phyloP scores from a whole-genome alignment of 1,140 invertebrate species.

The Brevipalpus yothersi region DNA sequence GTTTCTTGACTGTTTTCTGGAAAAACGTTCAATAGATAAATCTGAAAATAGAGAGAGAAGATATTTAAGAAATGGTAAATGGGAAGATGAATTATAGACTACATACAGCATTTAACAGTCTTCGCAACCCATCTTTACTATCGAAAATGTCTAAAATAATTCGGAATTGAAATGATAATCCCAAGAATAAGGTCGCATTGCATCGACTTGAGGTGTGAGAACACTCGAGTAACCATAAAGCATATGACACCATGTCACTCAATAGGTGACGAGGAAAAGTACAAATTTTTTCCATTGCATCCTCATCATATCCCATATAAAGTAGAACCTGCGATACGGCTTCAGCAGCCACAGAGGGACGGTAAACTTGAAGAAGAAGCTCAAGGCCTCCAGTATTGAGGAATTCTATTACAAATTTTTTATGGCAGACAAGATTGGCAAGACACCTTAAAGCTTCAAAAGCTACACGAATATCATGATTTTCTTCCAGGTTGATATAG shows the following conservation, averaged over 20 bases:
- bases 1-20: constrained; percentile 13
- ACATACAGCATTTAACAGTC: constrained; percentile 66
- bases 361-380: constrained; percentile 55
- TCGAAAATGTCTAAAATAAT: constrained; percentile 81
- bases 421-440: constrained; percentile 74
- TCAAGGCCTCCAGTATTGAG: constrained; percentile 54
- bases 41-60: constrained; percentile 13
- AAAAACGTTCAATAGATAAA: constrained; percentile 56
- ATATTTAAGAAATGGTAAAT: no score
- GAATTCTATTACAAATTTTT: constrained; percentile 91
- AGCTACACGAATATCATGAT: constrained; percentile 62
- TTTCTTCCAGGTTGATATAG: constrained; percentile 68
- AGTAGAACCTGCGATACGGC: constrained; percentile 87
- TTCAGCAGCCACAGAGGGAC: constrained; percentile 76
- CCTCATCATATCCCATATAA: constrained; percentile 86
- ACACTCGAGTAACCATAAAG: constrained; percentile 75
- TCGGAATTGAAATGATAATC: constrained; percentile 64
- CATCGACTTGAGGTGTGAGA: constrained; percentile 85
- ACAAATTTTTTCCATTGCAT: constrained; percentile 62
- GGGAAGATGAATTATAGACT: constrained; percentile 43
- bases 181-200: constrained; percentile 90
- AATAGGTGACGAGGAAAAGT: constrained; percentile 4
- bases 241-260: constrained; percentile 27
- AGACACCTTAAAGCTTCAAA: constrained; percentile 75
- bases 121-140: constrained; percentile 61